Base-by-base conservation (phyloP, 1,140 invertebrate species). In the Trichonephila clavata region DNA sequence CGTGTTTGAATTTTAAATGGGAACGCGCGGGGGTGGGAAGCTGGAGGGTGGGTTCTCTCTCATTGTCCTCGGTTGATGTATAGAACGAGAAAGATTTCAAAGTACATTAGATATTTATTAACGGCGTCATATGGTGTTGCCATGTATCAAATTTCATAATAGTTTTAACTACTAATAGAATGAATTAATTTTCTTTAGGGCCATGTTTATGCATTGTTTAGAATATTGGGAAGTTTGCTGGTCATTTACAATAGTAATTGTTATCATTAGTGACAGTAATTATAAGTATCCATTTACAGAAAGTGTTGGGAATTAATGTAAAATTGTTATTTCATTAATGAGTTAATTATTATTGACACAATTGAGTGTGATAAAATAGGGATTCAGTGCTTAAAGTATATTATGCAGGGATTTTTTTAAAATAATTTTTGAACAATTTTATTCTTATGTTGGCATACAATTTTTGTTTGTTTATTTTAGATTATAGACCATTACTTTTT, bases 1-100 rank as follows among this genome's bases (percentile, higher is more conserved):
- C 43, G 43, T 68, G 87, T 87, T 77, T 89, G 87, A 68, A 87
- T 89, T 89, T 89, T 89, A 71, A 89, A 89, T 32, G 43, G 63
- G 87, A 65, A n/a, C 32, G 32, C 16, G 27, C 18, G 84, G 63
- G 63, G 24, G 24, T 18, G 24, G 60, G 3, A 6, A 24, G 86
- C 60, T 21, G 39, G 20, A 60, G 86, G 60, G 59, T 21, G 86
- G 86, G 24, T 50, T 32, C 10, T 18, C 39, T 63, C 27, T 84
- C 83, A 84, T 84, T 84, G 43, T 60, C 57, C 83, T 59, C 16
- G 60, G 1, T 24, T 39, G 86, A 57, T 7, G 81, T n/a, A 24
- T 83, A 59, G 81, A 21, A 24, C n/a, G 81, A 27, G 81, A 59
- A 50, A 83, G 50, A 83, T 83, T 57, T 83, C 50, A 83, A 57